A percentile compares a stretch with the other conserved stretches of the same genome.
phyloP scores from a whole-genome alignment of 37 sponge, comb jelly and placozoan species.

The Sycon ciliatum region DNA sequence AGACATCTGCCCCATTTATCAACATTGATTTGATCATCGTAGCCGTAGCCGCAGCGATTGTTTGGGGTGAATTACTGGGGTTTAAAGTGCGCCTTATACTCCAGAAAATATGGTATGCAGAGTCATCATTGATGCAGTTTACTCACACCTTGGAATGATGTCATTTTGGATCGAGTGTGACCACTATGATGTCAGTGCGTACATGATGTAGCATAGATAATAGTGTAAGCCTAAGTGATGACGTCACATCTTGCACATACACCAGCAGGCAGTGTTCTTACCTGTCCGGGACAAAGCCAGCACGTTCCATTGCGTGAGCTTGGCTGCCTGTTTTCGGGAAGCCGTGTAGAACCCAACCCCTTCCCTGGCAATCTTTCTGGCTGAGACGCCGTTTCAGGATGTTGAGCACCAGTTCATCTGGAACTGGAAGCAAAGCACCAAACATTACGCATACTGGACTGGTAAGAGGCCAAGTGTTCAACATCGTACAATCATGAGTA shows the following conservation, averaged over 20 bases:
- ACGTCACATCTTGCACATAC: background rate
- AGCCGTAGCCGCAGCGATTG: too few species aligned
- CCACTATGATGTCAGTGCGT: background rate
- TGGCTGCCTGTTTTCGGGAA: slow-evolving; percentile 76
- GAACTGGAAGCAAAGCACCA: slow-evolving; percentile 39
- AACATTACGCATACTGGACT: too few species aligned
- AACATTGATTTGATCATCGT: too few species aligned
- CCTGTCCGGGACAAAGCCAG: slow-evolving; percentile 72
- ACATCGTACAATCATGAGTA: too few species aligned
- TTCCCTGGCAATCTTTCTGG: slow-evolving; percentile 58
- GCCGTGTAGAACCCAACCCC: slow-evolving; percentile 88
- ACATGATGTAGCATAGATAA: background rate
- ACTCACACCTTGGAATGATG: too few species aligned
- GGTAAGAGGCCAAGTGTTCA: too few species aligned
- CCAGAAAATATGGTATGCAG: too few species aligned
- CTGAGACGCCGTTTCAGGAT: slow-evolving; percentile 43
- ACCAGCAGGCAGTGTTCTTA: background rate
- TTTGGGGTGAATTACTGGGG: too few species aligned
- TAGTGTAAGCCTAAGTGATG: background rate
- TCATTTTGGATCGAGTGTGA: too few species aligned
- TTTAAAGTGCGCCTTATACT: too few species aligned
- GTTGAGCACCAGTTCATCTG: slow-evolving; percentile 75
- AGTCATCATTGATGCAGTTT: too few species aligned
- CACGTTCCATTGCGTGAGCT: slow-evolving; percentile 60
- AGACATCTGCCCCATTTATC: too few species aligned